Conservation (phyloP, 2,888 invertebrate species). For the Parelbella ahira region DNA sequence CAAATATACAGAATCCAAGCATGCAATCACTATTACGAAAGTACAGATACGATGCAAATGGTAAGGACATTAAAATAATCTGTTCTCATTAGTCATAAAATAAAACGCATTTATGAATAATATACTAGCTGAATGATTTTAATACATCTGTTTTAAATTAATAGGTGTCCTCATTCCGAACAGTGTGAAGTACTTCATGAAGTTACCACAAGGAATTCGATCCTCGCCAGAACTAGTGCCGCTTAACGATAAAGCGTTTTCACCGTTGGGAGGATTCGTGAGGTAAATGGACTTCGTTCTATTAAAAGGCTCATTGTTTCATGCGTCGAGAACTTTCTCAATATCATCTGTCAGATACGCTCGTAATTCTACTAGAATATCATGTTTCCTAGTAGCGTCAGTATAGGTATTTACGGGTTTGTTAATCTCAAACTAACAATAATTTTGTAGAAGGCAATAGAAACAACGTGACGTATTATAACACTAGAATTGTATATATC, state of each 20-base stretch:
- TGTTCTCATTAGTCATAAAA: no score
- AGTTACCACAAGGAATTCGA: constrained; percentile 51
- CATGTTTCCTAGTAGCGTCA: constrained; percentile 8
- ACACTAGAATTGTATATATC: not conserved
- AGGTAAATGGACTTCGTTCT: constrained; percentile 37
- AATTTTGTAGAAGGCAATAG: no score
- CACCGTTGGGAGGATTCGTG: constrained; percentile 66
- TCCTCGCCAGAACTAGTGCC: constrained; percentile 53
- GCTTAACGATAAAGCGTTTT: constrained; percentile 61
- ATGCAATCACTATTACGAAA: constrained; percentile 64
- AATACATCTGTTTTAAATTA: no score
- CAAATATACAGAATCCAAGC: constrained; percentile 56
- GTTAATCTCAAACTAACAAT: no score
- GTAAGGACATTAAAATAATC: constrained; percentile 32
- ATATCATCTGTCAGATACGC: constrained; percentile 21
- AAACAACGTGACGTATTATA: no score
- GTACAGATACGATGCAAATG: constrained; percentile 66
- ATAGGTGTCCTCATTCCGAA: constrained; percentile 63
- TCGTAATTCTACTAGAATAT: constrained; percentile 10
- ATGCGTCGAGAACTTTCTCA: constrained; percentile 21
- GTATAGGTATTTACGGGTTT: constrained; percentile 4
- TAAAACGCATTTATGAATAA: no score
- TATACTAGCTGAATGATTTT: no score
- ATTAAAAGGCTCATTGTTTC: constrained; percentile 22
- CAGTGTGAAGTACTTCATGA: constrained; percentile 68